Percentiles rank a stretch among this genome's conserved stretches.
Conservation (phyloP, 2,113 vertebrate species). For the Notiomystis cincta region DNA sequence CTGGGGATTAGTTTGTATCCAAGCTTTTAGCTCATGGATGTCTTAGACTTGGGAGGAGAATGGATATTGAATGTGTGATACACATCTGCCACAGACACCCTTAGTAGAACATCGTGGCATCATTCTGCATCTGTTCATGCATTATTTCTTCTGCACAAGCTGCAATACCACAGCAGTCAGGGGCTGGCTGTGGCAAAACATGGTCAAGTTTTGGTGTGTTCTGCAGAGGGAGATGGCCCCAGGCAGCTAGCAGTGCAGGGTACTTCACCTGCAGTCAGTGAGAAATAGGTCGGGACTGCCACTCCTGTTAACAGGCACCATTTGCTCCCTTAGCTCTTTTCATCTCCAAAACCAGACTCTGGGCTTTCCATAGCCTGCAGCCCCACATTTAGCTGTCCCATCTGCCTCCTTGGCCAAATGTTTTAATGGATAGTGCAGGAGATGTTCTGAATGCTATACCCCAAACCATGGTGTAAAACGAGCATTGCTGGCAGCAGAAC, state of each 20-base stretch:
- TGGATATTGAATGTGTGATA: neutral
- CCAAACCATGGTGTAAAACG: neutral
- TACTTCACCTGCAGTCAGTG: neutral
- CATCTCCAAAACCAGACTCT: neutral
- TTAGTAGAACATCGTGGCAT: neutral
- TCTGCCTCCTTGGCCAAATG: fast-evolving
- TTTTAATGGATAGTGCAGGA: neutral
- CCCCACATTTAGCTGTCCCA: fast-evolving
- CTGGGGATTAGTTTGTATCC: neutral
- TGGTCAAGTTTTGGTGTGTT: neutral
- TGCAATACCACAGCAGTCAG: neutral
- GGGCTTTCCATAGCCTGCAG: neutral
- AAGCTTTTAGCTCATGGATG: neutral
- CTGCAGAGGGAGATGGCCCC: neutral
- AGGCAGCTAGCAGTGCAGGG: neutral
- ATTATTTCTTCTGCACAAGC: neutral
- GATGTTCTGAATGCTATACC: neutral
- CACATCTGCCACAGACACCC: neutral
- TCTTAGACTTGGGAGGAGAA: neutral
- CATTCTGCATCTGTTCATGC: neutral
- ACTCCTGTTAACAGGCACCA: neutral
- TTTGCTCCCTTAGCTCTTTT: neutral
- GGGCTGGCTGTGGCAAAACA: neutral
- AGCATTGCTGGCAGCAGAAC: neutral
- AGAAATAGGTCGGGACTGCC: neutral